These are phyloP conservation scores for Pipistrellus pipistrellus DNA, from an alignment of 2,797 vertebrate species.

Conservation along the genomic window DNA sequence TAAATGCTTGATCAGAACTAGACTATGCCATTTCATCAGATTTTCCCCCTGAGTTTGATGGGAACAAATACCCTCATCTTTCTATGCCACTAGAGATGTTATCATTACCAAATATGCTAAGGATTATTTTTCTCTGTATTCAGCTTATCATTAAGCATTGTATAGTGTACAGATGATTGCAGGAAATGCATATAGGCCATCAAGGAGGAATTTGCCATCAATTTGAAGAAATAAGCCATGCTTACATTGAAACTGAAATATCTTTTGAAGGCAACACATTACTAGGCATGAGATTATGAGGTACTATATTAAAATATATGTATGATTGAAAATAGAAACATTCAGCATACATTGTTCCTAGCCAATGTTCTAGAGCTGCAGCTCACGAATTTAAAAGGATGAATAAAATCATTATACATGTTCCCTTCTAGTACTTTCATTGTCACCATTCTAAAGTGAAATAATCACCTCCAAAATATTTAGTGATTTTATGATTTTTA, in stretches of 20 bases:
- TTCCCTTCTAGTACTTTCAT: neutral
- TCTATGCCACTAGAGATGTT: neutral
- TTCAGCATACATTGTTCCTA: neutral
- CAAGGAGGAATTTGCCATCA: neutral
- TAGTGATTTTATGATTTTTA: constrained; percentile 55
- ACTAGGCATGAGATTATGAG: neutral
- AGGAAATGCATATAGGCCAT: neutral
- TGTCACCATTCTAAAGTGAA: constrained; percentile 59
- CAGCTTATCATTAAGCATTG: neutral
- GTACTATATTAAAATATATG: neutral
- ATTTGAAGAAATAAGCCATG: constrained; percentile 32
- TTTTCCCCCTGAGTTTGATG: neutral
- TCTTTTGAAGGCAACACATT: constrained; percentile 4
- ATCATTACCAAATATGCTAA: neutral
- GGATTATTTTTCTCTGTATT: constrained; percentile 20
- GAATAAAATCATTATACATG: neutral
- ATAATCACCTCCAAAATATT: constrained; percentile 57
- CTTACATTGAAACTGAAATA: constrained; percentile 9
- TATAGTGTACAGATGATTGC: neutral
- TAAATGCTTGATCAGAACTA: neutral
- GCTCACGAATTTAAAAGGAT: constrained; percentile 34
- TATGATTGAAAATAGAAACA: constrained; percentile 38
- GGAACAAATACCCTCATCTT: neutral
- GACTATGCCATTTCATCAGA: neutral
- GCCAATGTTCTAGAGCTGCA: neutral